A percentile compares a stretch with the other conserved stretches of the same genome.
phyloP scores from a whole-genome alignment of 2,888 invertebrate genomes.

The Parthenolecanium corni region DNA sequence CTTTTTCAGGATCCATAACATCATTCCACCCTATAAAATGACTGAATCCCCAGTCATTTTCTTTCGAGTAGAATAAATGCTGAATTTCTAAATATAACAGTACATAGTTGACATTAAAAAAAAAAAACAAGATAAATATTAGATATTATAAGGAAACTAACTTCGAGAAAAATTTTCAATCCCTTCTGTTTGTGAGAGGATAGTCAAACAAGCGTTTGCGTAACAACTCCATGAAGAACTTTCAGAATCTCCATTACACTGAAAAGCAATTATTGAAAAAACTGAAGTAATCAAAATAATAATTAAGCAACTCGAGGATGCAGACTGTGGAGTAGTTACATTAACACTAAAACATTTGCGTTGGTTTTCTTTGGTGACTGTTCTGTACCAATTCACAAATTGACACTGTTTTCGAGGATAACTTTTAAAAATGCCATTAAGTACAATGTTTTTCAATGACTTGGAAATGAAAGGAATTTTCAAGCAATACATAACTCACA shows the following conservation, averaged over 20 bases:
- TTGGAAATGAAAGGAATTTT: no score
- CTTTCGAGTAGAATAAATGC: constrained; percentile 89
- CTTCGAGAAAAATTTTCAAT: constrained; percentile 76
- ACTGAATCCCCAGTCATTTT: constrained; percentile 90
- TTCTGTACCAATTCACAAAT: no score
- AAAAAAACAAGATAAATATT: background rate
- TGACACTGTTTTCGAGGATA: no score
- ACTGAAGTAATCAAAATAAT: no score
- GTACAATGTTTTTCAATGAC: no score
- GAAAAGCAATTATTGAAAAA: constrained; percentile 45
- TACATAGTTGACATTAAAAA: background rate
- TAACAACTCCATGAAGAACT: constrained; percentile 97
- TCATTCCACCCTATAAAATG: constrained; percentile 94
- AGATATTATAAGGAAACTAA: constrained; percentile 42
- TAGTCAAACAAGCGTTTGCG: constrained; percentile 83
- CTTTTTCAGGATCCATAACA: constrained; percentile 79
- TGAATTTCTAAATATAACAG: constrained; percentile 54
- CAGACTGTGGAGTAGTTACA: no score
- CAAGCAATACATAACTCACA: no score
- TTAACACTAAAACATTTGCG: no score
- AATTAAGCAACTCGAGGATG: no score
- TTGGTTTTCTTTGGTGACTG: no score
- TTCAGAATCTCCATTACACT: constrained; percentile 97
- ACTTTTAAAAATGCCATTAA: no score
- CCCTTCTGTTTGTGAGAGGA: constrained; percentile 81